These are phyloP conservation scores for Stenolophus ochropezus DNA, from an alignment of 2,888 invertebrate genomes.

Conservation along the genomic window DNA sequence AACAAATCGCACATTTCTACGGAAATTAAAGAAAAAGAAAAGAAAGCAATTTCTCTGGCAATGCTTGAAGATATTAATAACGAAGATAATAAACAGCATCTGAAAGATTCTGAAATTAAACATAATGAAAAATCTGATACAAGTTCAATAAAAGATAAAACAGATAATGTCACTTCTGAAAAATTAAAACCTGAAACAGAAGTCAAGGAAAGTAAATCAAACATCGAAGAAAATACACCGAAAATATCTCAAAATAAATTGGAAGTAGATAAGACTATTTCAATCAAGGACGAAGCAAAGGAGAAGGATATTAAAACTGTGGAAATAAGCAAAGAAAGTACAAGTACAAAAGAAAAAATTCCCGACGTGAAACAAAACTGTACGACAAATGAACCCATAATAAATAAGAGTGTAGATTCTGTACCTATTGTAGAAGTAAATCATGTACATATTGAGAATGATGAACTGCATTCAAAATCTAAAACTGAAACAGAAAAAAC, in stretches of 20 bases:
- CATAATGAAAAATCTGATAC: not conserved
- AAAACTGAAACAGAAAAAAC: slow-evolving; percentile 56
- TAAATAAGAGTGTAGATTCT: not conserved
- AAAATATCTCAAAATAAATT: not conserved
- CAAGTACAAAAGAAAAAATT: slow-evolving; percentile 45
- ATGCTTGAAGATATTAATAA: not conserved
- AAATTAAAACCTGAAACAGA: not conserved
- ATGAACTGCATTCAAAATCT: slow-evolving; percentile 2
- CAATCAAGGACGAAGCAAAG: not conserved
- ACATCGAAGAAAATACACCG: not conserved
- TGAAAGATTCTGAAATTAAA: not conserved
- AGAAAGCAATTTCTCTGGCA: not conserved
- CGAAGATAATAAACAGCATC: not conserved
- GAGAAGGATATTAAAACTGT: not conserved
- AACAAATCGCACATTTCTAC: not conserved
- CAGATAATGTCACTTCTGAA: not conserved
- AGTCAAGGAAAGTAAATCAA: not conserved
- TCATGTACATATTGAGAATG: slow-evolving; percentile 1
- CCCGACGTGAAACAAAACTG: not conserved
- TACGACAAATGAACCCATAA: slow-evolving; percentile 1
- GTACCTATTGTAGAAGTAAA: not conserved
- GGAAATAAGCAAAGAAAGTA: slow-evolving; percentile 46
- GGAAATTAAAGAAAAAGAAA: not conserved
- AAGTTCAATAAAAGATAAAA: not conserved
- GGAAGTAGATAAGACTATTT: not conserved